Percentiles rank a stretch among this genome's conserved stretches.
Evolutionary conservation across 2,888 invertebrate genomes (phyloP).

Genomic region (Melieria omissa): DNA sequence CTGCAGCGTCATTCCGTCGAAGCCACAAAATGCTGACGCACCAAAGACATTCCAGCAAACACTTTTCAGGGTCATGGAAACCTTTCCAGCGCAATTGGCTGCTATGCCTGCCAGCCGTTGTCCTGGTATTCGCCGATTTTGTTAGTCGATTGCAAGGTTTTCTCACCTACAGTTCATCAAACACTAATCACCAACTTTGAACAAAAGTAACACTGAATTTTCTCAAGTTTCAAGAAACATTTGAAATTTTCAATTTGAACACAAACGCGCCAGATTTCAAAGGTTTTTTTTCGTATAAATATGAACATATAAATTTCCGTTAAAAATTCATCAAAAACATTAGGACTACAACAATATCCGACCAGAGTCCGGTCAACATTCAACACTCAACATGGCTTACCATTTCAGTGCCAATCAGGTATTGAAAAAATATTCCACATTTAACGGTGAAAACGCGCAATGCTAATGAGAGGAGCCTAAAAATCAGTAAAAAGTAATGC

Average conservation of each 20-base stretch:
- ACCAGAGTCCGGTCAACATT: too few relatives aligned
- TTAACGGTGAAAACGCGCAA: too few relatives aligned
- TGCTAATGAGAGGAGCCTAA: too few relatives aligned
- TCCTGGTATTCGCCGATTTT: slow-evolving; percentile 22
- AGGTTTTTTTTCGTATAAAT: not conserved
- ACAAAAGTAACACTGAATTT: not conserved
- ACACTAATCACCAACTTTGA: not conserved
- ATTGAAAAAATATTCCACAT: slow-evolving; percentile 18
- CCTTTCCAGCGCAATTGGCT: slow-evolving; percentile 1
- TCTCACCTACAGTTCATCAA: slow-evolving; percentile 2
- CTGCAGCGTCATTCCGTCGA: too few relatives aligned
- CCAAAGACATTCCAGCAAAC: slow-evolving; percentile 19
- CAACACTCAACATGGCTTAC: slow-evolving; percentile 55
- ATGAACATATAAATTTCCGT: too few relatives aligned
- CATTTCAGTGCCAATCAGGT: slow-evolving; percentile 67
- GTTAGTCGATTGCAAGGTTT: not conserved
- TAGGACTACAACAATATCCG: too few relatives aligned
- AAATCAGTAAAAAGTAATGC: too few relatives aligned
- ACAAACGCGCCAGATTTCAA: not conserved
- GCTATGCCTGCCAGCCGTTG: slow-evolving; percentile 12
- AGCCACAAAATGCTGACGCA: too few relatives aligned
- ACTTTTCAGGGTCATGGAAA: slow-evolving; percentile 9
- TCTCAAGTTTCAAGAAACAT: not conserved
- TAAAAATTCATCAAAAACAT: too few relatives aligned
- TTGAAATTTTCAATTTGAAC: not conserved